These are phyloP conservation scores for Neuroterus valhalla DNA, from an alignment of 1,140 invertebrate genomes.

Conservation along the genomic window DNA sequence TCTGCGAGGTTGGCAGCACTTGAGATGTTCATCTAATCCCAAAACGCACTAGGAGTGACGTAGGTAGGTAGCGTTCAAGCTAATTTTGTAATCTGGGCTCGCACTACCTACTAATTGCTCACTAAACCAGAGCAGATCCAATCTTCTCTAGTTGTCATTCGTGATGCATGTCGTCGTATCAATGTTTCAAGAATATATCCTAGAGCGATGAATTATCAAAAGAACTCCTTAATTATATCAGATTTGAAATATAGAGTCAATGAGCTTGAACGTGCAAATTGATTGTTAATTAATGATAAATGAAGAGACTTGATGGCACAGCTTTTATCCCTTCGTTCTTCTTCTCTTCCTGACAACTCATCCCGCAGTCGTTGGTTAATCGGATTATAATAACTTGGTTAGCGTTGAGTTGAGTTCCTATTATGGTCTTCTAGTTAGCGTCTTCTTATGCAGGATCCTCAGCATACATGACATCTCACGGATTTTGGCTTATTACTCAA, in stretches of 20 bases:
- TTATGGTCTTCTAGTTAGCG: slow-evolving; percentile 57
- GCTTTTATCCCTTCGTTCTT: slow-evolving; percentile 33
- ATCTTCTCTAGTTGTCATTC: slow-evolving; percentile 57
- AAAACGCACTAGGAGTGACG: slow-evolving; percentile 53
- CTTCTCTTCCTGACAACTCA: slow-evolving; percentile 56
- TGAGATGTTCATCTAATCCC: slow-evolving; percentile 49
- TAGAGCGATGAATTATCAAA: no score
- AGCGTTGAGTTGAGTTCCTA: slow-evolving; percentile 51
- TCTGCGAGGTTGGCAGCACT: slow-evolving; percentile 52
- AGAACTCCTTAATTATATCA: no score
- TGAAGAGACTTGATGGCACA: slow-evolving; percentile 50
- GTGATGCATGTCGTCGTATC: slow-evolving; percentile 44
- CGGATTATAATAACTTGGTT: slow-evolving; percentile 68
- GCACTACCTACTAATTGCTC: slow-evolving; percentile 67
- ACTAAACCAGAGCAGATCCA: slow-evolving; percentile 67
- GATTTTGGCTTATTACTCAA: neutral
- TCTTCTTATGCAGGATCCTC: slow-evolving; percentile 53
- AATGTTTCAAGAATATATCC: slow-evolving; percentile 34
- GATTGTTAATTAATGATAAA: slow-evolving; percentile 68
- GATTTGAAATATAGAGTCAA: no score
- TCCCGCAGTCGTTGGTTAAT: slow-evolving; percentile 68
- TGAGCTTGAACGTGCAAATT: slow-evolving; percentile 55
- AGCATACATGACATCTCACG: neutral
- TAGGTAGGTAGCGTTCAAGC: slow-evolving; percentile 49
- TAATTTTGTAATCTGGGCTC: slow-evolving; percentile 69